Evolutionary conservation across 2,113 vertebrate genomes (phyloP).

Genomic region (Gymnogyps californianus): DNA sequence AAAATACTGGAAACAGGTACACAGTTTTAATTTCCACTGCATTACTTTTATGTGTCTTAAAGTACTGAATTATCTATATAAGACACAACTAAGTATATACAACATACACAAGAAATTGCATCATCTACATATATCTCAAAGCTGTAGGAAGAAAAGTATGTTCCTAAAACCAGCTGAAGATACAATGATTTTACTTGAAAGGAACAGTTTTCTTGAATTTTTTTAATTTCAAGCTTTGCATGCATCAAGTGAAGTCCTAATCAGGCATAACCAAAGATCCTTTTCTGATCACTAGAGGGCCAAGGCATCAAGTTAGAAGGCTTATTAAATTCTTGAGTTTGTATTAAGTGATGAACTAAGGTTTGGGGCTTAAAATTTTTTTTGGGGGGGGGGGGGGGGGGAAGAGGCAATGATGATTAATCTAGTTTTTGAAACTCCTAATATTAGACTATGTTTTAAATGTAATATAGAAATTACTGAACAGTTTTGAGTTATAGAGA

Average conservation of each 20-base stretch:
- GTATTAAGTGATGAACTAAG: neutral
- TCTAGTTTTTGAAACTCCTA: neutral
- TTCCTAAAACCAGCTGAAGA: neutral
- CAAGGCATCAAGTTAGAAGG: neutral
- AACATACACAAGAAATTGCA: neutral
- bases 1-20: neutral
- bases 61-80: too few species aligned
- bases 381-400: too few species aligned
- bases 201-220: accelerated
- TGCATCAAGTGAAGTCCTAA: neutral
- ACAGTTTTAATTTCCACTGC: neutral
- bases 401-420: neutral
- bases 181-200: neutral
- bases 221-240: neutral
- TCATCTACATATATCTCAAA: neutral
- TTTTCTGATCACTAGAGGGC: neutral
- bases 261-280: neutral
- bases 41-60: neutral
- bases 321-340: neutral
- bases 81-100: neutral
- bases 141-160: neutral
- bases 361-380: neutral
- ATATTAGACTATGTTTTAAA: neutral
- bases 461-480: neutral
- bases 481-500: neutral